Percentiles rank a stretch among this genome's conserved stretches.
These are phyloP conservation scores for Drosophila ogumai DNA, from an alignment of 1,140 invertebrate genomes.

Conservation along the genomic window DNA sequence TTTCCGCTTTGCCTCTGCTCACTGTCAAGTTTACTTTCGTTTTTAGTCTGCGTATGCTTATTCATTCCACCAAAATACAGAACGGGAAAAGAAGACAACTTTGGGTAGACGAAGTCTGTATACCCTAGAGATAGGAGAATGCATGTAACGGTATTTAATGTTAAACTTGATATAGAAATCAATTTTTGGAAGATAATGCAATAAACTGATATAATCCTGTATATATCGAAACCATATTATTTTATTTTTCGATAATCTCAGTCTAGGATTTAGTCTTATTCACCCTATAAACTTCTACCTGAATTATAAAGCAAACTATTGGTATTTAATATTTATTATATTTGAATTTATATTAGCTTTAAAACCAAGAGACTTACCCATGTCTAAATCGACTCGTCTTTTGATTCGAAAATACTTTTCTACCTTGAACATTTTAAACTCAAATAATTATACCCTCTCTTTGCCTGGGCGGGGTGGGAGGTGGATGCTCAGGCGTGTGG, in stretches of 20 bases:
- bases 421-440: neutral
- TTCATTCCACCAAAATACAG: conserved; percentile 7
- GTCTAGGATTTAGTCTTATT: too few relatives aligned
- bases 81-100: too few relatives aligned
- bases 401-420: neutral
- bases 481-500: neutral
- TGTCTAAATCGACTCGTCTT: neutral
- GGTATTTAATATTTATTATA: too few relatives aligned
- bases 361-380: neutral
- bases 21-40: conserved; percentile 54
- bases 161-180: neutral
- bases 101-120: neutral
- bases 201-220: too few relatives aligned
- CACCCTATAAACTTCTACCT: too few relatives aligned
- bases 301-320: neutral
- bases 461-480: too few relatives aligned
- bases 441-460: neutral
- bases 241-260: neutral
- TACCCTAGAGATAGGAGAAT: neutral
- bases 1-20: conserved; percentile 20
- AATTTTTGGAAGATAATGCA: neutral
- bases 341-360: neutral
- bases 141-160: neutral
- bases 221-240: too few relatives aligned
- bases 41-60: conserved; percentile 47